Conservation (phyloP, 2,797 vertebrate species). For the Telmatherina bonti region DNA sequence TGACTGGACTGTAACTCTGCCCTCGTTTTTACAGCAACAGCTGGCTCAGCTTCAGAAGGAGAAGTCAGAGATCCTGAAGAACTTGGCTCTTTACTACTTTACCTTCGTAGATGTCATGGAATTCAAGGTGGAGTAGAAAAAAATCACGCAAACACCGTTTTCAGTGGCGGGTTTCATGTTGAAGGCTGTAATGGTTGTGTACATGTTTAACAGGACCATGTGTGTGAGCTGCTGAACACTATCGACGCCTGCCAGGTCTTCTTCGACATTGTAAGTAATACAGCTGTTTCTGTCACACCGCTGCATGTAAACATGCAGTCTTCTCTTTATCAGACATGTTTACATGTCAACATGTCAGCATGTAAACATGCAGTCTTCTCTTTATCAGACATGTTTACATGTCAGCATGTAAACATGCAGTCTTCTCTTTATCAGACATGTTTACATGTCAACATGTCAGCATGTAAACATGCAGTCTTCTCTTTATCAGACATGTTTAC, state of each 20-base stretch:
- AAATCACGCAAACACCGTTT: fast-evolving
- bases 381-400: no score
- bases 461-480: no score
- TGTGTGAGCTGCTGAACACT: constrained; percentile 98
- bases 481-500: no score
- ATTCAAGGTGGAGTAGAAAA: constrained; percentile 90
- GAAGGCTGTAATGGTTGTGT: not conserved
- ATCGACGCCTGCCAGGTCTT: constrained; percentile 98
- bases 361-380: no score
- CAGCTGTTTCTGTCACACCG: not conserved
- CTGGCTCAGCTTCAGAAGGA: constrained; percentile 98
- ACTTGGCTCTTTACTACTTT: constrained; percentile 98
- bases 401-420: no score
- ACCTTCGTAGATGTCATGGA: constrained; percentile 99
- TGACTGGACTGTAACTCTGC: not conserved
- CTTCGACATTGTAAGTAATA: constrained; percentile 94
- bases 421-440: no score
- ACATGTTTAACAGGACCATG: constrained; percentile 88
- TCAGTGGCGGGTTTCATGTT: no score
- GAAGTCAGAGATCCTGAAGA: constrained; percentile 99
- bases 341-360: no score
- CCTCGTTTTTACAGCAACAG: constrained; percentile 92
- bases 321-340: no score
- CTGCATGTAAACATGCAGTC: not conserved
- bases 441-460: no score